Percentiles rank a stretch among this genome's conserved stretches.
These are phyloP conservation scores for Brachionus paranguensis DNA, from an alignment of 1,140 invertebrate species.

Conservation along the genomic window DNA sequence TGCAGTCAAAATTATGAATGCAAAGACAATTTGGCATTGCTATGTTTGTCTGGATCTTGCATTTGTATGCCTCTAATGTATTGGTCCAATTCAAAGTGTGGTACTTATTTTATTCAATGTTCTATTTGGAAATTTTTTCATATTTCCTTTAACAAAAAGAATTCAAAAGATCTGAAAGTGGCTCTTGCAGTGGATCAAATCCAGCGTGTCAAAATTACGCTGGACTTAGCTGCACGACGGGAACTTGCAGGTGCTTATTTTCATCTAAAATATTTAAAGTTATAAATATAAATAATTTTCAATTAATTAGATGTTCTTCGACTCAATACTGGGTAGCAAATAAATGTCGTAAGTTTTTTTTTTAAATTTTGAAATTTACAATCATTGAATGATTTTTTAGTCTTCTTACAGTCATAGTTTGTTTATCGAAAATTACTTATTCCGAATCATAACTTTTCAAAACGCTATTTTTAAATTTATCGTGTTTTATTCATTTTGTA, in stretches of 20 bases:
- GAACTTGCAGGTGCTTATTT: background rate
- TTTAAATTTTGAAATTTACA: background rate
- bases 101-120: background rate
- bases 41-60: background rate
- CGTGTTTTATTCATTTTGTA: too few species aligned
- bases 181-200: background rate
- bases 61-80: constrained; percentile 6
- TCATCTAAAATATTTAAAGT: background rate
- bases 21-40: background rate
- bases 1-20: background rate
- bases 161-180: background rate
- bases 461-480: too few species aligned
- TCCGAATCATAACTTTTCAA: too few species aligned
- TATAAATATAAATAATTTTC: background rate
- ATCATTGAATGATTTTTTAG: too few species aligned
- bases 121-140: background rate
- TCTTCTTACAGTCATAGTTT: too few species aligned
- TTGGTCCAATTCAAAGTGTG: constrained; percentile 2
- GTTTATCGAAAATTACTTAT: too few species aligned
- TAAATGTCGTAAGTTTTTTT: constrained; percentile 19
- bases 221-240: background rate
- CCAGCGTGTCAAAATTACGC: constrained; percentile 19
- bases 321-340: background rate
- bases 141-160: background rate
- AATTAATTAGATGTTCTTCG: background rate